Conservation (phyloP, 2,113 vertebrate species). For the Ploceus nigricollis region DNA sequence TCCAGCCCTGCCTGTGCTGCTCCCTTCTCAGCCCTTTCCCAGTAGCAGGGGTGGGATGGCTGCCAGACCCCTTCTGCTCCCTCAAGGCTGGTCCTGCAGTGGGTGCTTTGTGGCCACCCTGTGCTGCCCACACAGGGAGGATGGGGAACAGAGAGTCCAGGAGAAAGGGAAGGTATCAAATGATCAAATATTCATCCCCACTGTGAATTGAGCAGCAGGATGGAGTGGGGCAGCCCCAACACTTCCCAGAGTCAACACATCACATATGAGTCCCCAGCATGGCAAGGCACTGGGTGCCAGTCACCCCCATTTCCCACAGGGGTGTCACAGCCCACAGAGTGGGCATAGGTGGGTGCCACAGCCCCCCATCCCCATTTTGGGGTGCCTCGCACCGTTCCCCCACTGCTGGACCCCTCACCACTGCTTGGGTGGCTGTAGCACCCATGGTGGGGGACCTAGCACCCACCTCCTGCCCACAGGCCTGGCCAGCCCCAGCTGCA, state of each 20-base stretch:
- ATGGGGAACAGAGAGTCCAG: rapidly evolving
- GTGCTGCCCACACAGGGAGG: neutral
- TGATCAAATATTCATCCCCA: neutral
- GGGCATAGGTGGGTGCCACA: neutral
- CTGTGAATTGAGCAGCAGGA: neutral
- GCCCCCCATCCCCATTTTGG: neutral
- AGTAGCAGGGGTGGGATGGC: rapidly evolving
- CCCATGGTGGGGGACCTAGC: rapidly evolving
- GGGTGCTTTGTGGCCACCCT: neutral
- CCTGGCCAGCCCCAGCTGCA: neutral
- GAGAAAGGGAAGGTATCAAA: neutral
- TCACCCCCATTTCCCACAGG: neutral
- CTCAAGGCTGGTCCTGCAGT: neutral
- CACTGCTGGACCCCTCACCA: neutral
- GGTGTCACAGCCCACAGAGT: neutral
- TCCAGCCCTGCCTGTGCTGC: neutral
- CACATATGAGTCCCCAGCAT: rapidly evolving
- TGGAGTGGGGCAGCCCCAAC: neutral
- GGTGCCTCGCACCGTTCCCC: neutral
- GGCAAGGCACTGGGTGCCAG: neutral
- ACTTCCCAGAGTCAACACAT: rapidly evolving
- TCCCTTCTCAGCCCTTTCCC: neutral
- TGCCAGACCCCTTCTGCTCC: neutral
- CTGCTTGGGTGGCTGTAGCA: neutral
- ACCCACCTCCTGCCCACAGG: neutral